These are phyloP conservation scores for Scatophagus argus DNA, from an alignment of 2,113 vertebrate genomes.

Conservation along the genomic window DNA sequence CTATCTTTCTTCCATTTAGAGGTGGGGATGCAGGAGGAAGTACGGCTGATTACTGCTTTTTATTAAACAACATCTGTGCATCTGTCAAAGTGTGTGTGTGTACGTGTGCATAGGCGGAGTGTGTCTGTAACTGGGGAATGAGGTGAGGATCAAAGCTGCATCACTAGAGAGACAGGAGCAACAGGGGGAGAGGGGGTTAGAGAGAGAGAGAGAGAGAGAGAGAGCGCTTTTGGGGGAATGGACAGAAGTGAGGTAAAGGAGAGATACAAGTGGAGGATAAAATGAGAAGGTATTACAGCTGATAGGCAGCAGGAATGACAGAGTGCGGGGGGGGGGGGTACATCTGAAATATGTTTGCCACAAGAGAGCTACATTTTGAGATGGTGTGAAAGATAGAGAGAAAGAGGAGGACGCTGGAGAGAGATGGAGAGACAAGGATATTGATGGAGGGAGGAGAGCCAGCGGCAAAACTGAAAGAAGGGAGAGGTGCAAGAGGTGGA, in stretches of 20 bases:
- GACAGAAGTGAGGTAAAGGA: constrained; percentile 54
- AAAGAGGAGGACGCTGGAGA: constrained; percentile 41
- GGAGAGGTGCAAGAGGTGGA: constrained; percentile 37
- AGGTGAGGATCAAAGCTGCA: constrained; percentile 68
- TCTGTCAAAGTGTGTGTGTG: constrained; percentile 49
- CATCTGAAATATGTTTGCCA: constrained; percentile 59
- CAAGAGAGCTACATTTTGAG: constrained; percentile 62
- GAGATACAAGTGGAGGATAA: constrained; percentile 59
- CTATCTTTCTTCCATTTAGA: constrained; percentile 39
- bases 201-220: neutral
- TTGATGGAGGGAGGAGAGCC: constrained; percentile 52
- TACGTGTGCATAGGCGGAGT: constrained; percentile 26
- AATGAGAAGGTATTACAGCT: constrained; percentile 45
- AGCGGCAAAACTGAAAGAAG: constrained; percentile 28
- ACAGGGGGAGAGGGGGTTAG: neutral
- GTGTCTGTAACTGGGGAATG: constrained; percentile 43
- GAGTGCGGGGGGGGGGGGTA: constrained; percentile 12
- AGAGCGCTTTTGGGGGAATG: constrained; percentile 26
- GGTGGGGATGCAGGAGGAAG: constrained; percentile 47
- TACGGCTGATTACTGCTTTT: constrained; percentile 68
- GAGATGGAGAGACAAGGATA: constrained; percentile 48
- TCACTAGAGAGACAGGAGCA: constrained; percentile 39
- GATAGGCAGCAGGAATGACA: constrained; percentile 39
- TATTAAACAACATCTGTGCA: constrained; percentile 58
- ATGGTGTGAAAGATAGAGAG: constrained; percentile 59